Evolutionary conservation across 2,113 vertebrate genomes (phyloP).

Genomic region (Phyllopteryx taeniolatus): DNA sequence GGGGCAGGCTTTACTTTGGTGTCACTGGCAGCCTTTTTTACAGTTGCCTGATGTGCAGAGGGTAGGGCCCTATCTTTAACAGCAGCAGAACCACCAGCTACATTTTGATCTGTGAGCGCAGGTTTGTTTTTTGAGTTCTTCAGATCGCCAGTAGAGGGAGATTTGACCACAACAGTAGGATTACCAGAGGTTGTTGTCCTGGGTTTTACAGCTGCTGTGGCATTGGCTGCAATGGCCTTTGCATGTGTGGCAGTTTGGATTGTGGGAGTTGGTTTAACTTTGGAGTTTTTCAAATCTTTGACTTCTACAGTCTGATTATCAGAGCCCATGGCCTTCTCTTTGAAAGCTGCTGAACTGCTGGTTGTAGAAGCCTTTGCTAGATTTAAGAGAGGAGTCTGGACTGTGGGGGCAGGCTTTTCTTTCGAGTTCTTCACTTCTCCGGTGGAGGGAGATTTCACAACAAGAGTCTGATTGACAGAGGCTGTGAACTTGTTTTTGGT

Average conservation of each 20-base stretch:
- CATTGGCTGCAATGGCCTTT: slow-evolving; percentile 13
- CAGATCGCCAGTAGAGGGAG: slow-evolving; percentile 15
- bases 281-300: slow-evolving; percentile 43
- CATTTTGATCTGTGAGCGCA: slow-evolving; percentile 11
- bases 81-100: neutral
- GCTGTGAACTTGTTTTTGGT: slow-evolving; percentile 37
- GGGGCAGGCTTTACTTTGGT: slow-evolving; percentile 44
- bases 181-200: slow-evolving; percentile 28
- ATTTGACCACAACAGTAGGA: slow-evolving; percentile 37
- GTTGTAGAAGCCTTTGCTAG: slow-evolving; percentile 21
- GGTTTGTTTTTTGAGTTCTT: slow-evolving; percentile 48
- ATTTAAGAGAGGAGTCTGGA: slow-evolving; percentile 14
- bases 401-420: slow-evolving; percentile 30
- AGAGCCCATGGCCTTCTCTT: slow-evolving; percentile 34
- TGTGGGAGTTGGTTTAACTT: slow-evolving; percentile 33
- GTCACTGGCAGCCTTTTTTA: slow-evolving; percentile 21
- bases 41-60: slow-evolving; percentile 25
- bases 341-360: slow-evolving; percentile 10
- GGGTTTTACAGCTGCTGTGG: slow-evolving; percentile 25
- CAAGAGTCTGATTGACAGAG: slow-evolving; percentile 43
- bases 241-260: slow-evolving; percentile 17
- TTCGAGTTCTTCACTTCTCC: slow-evolving; percentile 41
- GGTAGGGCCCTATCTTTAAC: slow-evolving; percentile 28
- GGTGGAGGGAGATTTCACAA: slow-evolving; percentile 19
- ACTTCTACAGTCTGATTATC: slow-evolving; percentile 41